phyloP scores from a whole-genome alignment of 1,140 invertebrate species.

The Bursaphelenchus mucronatus region DNA sequence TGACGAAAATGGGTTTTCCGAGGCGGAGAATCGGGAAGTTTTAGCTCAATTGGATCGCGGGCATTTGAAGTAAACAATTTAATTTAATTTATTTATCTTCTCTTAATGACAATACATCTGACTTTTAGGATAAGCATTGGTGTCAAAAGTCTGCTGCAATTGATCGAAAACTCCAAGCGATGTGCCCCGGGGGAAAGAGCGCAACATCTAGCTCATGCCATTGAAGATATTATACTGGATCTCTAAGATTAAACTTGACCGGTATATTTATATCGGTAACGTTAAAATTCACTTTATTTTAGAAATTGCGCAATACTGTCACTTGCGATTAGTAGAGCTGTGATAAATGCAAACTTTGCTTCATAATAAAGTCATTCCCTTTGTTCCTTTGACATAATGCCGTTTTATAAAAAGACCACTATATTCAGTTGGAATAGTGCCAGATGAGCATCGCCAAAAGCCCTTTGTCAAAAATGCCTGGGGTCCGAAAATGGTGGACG shows the following conservation, averaged over 20 bases:
- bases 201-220: constrained; percentile 29
- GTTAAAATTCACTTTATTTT: too few relatives aligned
- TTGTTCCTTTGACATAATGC: too few relatives aligned
- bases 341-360: too few relatives aligned
- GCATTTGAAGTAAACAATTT: not conserved
- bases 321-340: too few relatives aligned
- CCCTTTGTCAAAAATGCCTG: too few relatives aligned
- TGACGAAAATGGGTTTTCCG: constrained; percentile 40
- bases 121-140: constrained; percentile 23
- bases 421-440: too few relatives aligned
- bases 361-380: too few relatives aligned
- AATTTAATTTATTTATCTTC: constrained; percentile 19
- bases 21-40: constrained; percentile 23
- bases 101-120: not conserved
- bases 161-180: constrained; percentile 45
- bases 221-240: constrained; percentile 32
- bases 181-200: constrained; percentile 38
- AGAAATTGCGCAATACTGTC: too few relatives aligned
- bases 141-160: constrained; percentile 41
- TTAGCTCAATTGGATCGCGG: constrained; percentile 9
- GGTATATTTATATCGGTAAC: too few relatives aligned
- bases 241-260: constrained; percentile 13
- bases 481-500: too few relatives aligned
- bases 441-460: too few relatives aligned
- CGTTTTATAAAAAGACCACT: too few relatives aligned